Conservation (phyloP, 2,797 vertebrate species). For the Cyclura pinguis region DNA sequence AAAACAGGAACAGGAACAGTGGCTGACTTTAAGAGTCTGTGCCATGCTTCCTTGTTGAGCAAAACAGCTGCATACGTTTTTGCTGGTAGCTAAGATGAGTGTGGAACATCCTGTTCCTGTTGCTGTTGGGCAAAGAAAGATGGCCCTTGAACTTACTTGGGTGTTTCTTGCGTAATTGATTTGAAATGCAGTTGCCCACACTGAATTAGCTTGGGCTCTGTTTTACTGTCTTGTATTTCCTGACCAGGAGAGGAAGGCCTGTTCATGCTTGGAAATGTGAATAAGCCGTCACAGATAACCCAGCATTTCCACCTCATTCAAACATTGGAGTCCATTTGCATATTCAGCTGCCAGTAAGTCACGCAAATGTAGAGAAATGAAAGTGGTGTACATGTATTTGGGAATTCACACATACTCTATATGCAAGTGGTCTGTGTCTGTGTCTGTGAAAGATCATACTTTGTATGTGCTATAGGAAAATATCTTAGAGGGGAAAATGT, state of each 20-base stretch:
- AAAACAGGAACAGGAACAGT: conserved; percentile 8
- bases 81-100: neutral
- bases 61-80: neutral
- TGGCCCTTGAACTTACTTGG: neutral
- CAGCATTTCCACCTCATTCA: neutral
- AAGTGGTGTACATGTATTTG: neutral
- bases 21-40: conserved; percentile 1
- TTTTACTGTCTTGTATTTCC: neutral
- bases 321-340: neutral
- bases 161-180: neutral
- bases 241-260: neutral
- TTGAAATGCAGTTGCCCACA: neutral
- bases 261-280: neutral
- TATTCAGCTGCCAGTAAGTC: neutral
- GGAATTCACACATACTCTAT: neutral
- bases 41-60: conserved; percentile 14
- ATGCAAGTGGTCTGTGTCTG: neutral
- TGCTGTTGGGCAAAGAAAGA: neutral
- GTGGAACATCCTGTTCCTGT: neutral
- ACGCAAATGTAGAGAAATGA: neutral
- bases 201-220: neutral
- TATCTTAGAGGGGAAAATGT: neutral
- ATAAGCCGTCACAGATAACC: neutral
- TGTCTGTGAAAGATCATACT: neutral
- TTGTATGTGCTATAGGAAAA: neutral